Base-by-base conservation (phyloP, 2,797 vertebrate species). In the Diceros bicornis region DNA sequence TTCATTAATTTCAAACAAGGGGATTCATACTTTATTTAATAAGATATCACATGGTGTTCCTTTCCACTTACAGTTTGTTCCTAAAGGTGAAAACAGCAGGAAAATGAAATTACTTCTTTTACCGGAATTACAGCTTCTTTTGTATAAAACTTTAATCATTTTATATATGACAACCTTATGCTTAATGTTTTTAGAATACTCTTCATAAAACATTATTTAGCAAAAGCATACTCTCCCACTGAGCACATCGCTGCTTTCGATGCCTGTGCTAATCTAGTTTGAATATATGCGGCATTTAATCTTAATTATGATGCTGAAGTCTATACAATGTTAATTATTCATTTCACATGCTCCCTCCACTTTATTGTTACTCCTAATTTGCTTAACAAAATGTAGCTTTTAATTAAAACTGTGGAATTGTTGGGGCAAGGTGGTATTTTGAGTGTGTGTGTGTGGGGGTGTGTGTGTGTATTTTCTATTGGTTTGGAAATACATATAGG, bases 131-230 rank as follows among this genome's bases (percentile, higher is more conserved):
- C 97, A 98, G 92, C 98, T 98, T 98, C 98, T 98, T 99, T 99
- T 98, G 98, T 99, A 98, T 96, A 98, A 99, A 98, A 98, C 17
- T 86, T 99, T 99, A 98, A 99, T 99, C 98, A 98, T 98, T 98
- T 98, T 99, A 98, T 99, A 98, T 98, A 98, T 99, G 99, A 99
- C 98, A 99, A 98, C 98, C 98, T 98, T 98, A 98, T 98, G 98
- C 98, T 98, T 98, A 98, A 99, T 99, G 98, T 98, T 98, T 98
- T 98, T 98, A 71, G 98, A 98, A 98, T 95, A 93, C 97, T 98
- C 97, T 97, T 98, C 98, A 97, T 98, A 98, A 98, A 98, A 98
- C 98, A 98, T 98, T 99, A 98, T 98, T 99, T 98, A 98, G 98
- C 97, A 97, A 98, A 98, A 97, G 97, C 98, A 97, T 69, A 97